Evolutionary conservation across 2,797 vertebrate genomes (phyloP), one percentile per base, ranked within the genome.

Genomic region (Acanthurus leucopareius): DNA sequence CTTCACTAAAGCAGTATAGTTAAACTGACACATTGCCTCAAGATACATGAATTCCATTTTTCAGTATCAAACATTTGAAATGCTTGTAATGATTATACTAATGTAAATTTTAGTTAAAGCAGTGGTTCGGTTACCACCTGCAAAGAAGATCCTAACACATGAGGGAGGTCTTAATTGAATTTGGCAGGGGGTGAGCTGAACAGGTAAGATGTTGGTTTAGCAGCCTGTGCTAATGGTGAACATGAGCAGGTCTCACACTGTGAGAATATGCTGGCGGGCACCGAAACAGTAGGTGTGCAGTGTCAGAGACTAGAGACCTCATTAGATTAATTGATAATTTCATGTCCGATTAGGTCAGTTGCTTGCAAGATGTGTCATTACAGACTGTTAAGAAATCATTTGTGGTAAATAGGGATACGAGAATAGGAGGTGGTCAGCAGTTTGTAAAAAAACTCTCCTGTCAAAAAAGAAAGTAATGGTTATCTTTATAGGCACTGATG

Each of bases 281-380:
- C 47, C 19, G 49, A 62, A 66, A 51, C 51, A 54, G 47, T 59
- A 20, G 32, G 32, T 60, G 48, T 38, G 64, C 49, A 10, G n/a
- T 69, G 48, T 54, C 16, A 58, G 49, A 62, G 64, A 69, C 49
- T 14, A 62, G 54, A 73, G 32, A 69, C 56, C 58, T 76, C 75
- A 75, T 80, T 80, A 80, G 51, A 6, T 48, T 69, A 69, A 69
- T 17, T 79, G 52, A 66, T 53, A 14, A 73, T 69, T 56, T 59
- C 35, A 59, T 63, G 69, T 76, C 72, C 69, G 51, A 63, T 67
- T 66, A 81, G 40, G 51, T 40, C 20, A 63, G 44, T 83, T 53
- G 48, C 67, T 66, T 66, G 11, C 25, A 7, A 81, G 25, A 67
- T 10, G 35, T 67, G 48, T 56, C 49, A 72, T 67, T 53, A 25